These are phyloP conservation scores for Drusus annulatus DNA, from an alignment of 1,140 invertebrate genomes.

Conservation along the genomic window DNA sequence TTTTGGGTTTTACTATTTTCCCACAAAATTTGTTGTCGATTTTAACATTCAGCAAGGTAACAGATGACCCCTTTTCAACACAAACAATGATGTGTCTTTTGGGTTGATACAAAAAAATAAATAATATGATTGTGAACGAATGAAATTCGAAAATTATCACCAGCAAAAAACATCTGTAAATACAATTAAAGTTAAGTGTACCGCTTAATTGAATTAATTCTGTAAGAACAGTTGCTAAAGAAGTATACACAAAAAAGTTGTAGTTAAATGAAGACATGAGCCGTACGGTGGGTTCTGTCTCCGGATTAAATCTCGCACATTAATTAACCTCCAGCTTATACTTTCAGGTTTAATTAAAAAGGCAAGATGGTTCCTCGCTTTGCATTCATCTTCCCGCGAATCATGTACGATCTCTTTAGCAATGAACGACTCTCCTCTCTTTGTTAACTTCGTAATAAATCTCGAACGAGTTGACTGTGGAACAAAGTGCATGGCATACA, in stretches of 20 bases:
- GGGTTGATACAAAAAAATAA: no score
- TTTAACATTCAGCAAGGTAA: background rate
- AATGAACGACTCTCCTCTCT: constrained; percentile 2
- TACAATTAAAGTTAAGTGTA: no score
- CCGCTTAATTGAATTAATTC: background rate
- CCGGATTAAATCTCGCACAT: constrained; percentile 32
- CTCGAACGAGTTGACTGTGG: constrained; percentile 18
- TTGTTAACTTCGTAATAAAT: constrained; percentile 10
- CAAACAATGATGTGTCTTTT: background rate
- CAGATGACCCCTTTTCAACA: background rate
- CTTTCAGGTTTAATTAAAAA: constrained; percentile 34
- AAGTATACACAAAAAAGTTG: background rate
- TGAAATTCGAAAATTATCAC: no score
- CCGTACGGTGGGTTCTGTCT: background rate
- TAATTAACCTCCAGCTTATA: constrained; percentile 19
- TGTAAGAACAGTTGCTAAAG: background rate
- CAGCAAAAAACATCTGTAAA: no score
- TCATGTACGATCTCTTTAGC: constrained; percentile 16
- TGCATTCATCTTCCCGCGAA: constrained; percentile 36
- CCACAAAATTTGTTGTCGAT: background rate
- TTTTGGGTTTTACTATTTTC: constrained; percentile 2
- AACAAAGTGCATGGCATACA: background rate
- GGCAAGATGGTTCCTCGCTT: background rate
- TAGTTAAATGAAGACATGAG: constrained; percentile 5
- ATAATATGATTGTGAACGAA: no score